A percentile compares a stretch with the other conserved stretches of the same genome.
phyloP scores from a whole-genome alignment of 2,797 vertebrate species.

The Prionace glauca region DNA sequence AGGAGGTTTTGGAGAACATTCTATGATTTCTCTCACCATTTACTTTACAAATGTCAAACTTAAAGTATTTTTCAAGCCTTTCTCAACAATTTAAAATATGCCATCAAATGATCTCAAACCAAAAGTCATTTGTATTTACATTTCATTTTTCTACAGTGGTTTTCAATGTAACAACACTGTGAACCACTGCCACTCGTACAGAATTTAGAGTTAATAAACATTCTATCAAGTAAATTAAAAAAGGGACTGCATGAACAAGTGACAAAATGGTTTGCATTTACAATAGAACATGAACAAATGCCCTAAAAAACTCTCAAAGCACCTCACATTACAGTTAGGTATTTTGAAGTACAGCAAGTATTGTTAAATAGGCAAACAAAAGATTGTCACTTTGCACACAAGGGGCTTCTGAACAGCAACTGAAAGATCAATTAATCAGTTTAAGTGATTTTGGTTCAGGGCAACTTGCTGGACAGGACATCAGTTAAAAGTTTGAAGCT shows the following conservation, averaged over 20 bases:
- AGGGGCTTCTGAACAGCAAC: neutral
- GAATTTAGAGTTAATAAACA: neutral
- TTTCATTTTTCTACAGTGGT: neutral
- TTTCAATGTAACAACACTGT: neutral
- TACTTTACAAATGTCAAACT: neutral
- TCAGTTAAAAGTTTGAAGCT: neutral
- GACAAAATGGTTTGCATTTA: neutral
- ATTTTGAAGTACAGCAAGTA: neutral
- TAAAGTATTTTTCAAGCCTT: neutral
- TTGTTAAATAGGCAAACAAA: neutral
- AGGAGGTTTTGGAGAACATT: too few species aligned
- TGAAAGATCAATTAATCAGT: neutral
- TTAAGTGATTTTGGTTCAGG: neutral
- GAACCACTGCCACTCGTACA: neutral
- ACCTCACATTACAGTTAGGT: neutral
- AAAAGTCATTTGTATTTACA: neutral
- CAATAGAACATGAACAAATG: neutral
- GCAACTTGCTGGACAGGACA: neutral
- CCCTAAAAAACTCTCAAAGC: too few species aligned
- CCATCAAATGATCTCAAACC: neutral
- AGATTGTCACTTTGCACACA: neutral
- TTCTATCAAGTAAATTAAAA: neutral
- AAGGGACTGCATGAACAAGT: neutral
- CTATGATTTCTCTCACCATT: neutral
- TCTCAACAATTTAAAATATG: neutral